Evolutionary conservation across 2,888 invertebrate species (phyloP), one percentile per base, ranked within the genome.

Genomic region (Lydus trimaculatus): DNA sequence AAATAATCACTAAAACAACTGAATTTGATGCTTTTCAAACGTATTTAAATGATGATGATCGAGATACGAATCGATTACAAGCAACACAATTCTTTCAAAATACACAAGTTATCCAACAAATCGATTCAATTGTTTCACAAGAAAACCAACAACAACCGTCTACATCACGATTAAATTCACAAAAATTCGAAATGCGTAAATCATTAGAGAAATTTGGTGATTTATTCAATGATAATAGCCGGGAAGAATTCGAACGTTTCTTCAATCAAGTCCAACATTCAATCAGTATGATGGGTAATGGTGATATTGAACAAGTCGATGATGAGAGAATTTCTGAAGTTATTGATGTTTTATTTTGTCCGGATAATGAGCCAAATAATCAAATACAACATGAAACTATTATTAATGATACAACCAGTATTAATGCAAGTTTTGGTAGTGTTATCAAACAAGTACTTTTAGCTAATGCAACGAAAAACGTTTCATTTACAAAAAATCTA

Each of bases 251-350:
- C 4, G 79, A 82, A 17, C 67, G 76, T 9, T 72, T 82, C 59
- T 90, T 90, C 82, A 84, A 88, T 75, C 79, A 84, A 56, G 81
- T 89, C 31, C 89, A 89, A 82, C 84, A 87, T 66, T 87, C 89
- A 7, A 87, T 90, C 75, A 85, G 84, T 78, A 83, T 86, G 56
- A 80, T 87, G 73, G 84, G 83, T 15, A 73, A 72, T 15, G 73
- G 80, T 83, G 73, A 80, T 83, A 52, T 85, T 83, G 83, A 72
- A 52, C 28, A 43, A 28, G n/a, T n/a, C 58, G 66, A 28, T n/a
- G 39, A 67, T 17, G 62, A 72, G 31, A 71, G 66, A 56, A 61
- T 65, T 36, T 2, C 61, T n/a, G 48, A 63, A 43, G 64, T 70
- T 31, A 62, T 74, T 31, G 64, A 72, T 61, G 13, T 59, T 39